These are phyloP conservation scores for Abrostola tripartita DNA, from an alignment of 2,888 invertebrate genomes.

Conservation along the genomic window DNA sequence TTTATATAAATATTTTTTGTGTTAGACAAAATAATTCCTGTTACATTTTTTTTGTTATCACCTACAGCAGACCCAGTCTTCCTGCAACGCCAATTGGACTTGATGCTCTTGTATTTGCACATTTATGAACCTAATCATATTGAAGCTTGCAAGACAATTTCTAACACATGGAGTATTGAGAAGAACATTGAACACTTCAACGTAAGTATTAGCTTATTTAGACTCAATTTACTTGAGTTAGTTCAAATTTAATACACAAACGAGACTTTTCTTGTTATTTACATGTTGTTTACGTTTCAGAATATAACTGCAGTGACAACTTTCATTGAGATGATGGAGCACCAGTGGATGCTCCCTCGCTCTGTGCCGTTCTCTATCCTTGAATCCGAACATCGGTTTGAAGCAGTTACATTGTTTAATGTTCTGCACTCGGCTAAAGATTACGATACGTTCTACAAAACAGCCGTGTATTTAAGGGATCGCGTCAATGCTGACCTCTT, in stretches of 20 bases:
- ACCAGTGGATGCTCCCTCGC: constrained; percentile 86
- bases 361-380: constrained; percentile 89
- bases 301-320: constrained; percentile 87
- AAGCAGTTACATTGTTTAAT: constrained; percentile 90
- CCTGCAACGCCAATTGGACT: constrained; percentile 75
- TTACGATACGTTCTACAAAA: constrained; percentile 91
- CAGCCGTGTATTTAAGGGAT: constrained; percentile 91
- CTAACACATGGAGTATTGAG: constrained; percentile 84
- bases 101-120: constrained; percentile 82
- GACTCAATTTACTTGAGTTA: too few species aligned
- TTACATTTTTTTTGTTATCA: constrained; percentile 6
- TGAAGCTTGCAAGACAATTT: constrained; percentile 83
- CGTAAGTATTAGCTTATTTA: constrained; percentile 66
- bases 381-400: constrained; percentile 87
- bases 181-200: constrained; percentile 84
- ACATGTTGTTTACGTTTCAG: constrained; percentile 67
- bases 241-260: too few species aligned
- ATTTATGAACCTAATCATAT: constrained; percentile 89
- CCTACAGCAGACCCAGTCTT: constrained; percentile 84
- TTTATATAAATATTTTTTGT: too few species aligned
- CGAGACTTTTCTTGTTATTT: neutral
- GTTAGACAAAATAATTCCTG: too few species aligned
- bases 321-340: constrained; percentile 86
- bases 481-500: constrained; percentile 91
- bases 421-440: constrained; percentile 91